These are phyloP conservation scores for Ditula angustiorana DNA, from an alignment of 2,888 invertebrate species.

Conservation along the genomic window DNA sequence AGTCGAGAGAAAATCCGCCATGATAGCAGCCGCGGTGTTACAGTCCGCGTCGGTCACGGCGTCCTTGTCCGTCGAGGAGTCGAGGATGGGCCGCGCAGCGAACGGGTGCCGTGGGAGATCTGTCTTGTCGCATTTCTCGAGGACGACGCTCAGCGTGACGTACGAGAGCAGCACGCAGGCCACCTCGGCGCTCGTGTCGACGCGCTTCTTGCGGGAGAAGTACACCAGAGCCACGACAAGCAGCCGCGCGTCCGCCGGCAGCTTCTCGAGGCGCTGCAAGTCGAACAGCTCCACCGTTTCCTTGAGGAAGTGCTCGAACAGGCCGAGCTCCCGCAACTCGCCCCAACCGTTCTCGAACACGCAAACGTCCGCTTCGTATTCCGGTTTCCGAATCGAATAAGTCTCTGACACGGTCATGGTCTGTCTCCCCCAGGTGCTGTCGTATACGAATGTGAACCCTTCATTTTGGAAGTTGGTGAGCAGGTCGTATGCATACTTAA, in stretches of 20 bases:
- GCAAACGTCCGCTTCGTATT: slow-evolving; percentile 43
- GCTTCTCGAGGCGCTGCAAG: slow-evolving; percentile 40
- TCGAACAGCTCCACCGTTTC: slow-evolving; percentile 42
- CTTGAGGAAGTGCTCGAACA: slow-evolving; percentile 50
- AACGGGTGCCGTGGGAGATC: slow-evolving; percentile 18
- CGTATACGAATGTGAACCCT: slow-evolving; percentile 19
- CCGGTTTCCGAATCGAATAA: slow-evolving; percentile 46
- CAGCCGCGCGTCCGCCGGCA: slow-evolving; percentile 50
- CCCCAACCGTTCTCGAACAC: slow-evolving; percentile 61
- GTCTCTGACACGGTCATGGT: neutral
- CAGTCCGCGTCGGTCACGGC: slow-evolving; percentile 43
- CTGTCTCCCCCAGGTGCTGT: neutral
- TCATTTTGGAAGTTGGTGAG: slow-evolving; percentile 51
- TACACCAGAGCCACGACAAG: slow-evolving; percentile 55
- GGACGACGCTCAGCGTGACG: slow-evolving; percentile 47
- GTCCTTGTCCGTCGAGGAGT: slow-evolving; percentile 9
- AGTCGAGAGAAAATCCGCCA: slow-evolving; percentile 44
- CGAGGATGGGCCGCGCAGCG: slow-evolving; percentile 15
- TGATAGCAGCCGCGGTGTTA: slow-evolving; percentile 37
- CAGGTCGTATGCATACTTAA: slow-evolving; percentile 57
- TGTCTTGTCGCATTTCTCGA: slow-evolving; percentile 38
- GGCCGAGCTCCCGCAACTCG: slow-evolving; percentile 39
- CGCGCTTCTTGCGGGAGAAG: slow-evolving; percentile 49
- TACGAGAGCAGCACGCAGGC: slow-evolving; percentile 53
- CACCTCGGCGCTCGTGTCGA: slow-evolving; percentile 43